Evolutionary conservation across 2,888 invertebrate species (phyloP).

Genomic region (Dendrolimus houi): DNA sequence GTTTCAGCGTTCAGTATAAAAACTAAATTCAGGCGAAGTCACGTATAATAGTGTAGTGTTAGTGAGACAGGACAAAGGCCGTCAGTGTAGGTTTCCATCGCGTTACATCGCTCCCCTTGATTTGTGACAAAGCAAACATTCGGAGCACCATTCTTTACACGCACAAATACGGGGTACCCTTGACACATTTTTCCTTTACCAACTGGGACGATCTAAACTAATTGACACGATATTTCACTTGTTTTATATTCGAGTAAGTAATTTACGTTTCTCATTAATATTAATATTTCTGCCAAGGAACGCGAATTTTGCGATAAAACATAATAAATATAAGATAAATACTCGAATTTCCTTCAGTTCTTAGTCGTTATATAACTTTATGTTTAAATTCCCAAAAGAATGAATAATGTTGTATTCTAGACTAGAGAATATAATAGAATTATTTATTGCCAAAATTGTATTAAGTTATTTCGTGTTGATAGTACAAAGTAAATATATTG

Average conservation of each 20-base stretch:
- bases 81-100: constrained; percentile 28
- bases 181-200: constrained; percentile 26
- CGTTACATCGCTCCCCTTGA: constrained; percentile 37
- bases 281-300: neutral
- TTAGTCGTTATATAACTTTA: neutral
- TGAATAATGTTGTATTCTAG: too few species aligned
- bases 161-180: constrained; percentile 28
- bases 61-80: constrained; percentile 41
- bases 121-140: constrained; percentile 46
- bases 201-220: neutral
- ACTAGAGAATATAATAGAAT: too few species aligned
- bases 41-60: constrained; percentile 20
- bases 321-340: constrained; percentile 1
- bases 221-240: neutral
- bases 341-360: neutral
- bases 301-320: neutral
- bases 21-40: too few species aligned
- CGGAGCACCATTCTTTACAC: constrained; percentile 29
- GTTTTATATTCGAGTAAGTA: neutral
- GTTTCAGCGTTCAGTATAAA: too few species aligned
- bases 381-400: too few species aligned
- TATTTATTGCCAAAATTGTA: too few species aligned
- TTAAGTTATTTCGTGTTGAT: too few species aligned
- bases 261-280: neutral
- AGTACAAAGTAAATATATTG: too few species aligned